Base-by-base conservation (phyloP, 2,888 invertebrate genomes). In the Apocheima hispidaria region DNA sequence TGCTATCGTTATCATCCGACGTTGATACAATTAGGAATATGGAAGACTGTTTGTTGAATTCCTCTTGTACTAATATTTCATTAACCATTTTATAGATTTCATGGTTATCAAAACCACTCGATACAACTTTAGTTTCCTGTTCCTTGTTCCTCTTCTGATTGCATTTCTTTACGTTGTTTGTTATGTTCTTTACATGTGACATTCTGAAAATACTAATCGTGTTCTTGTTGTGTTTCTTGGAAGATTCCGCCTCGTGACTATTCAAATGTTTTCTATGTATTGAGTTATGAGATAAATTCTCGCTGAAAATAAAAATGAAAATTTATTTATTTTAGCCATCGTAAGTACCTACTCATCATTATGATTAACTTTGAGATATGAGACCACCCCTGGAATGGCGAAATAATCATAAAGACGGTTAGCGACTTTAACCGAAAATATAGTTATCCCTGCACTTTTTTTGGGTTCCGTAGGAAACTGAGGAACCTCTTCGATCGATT, bases 11-110 rank as follows among this genome's bases (percentile, higher is more conserved):
- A 26, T 75, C 74, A 30, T 81, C 79, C 2, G 78, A 71, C 4
- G 75, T 73, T 4, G 83, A 73, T 9, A 86, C 71, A 0, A 84
- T 69, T 10, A 86, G 60, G 48, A 78, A 78, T 23, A 84, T 69
- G 4, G 84, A 83, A 0, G 86, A 84, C 2, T 71, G 56, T 33
- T 71, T 66, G 4, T 57, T 54, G 16, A 78, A 46, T 14, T 71
- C 59, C 1, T 73, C 72, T 2, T 66, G 70, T 10, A 68, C 48
- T 2, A 81, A 35, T 9, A 82, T 66, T 60, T 77, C 63, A 36
- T 77, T 69, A 1, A 83, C 66, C 49, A 83, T 70, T 6, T 64
- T 62, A 20, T 56, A 55, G 20, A 79, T 69, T 20, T 75, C 72
- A 10, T 63, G 56, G 7, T 79, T 74, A 10, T 65, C 58, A 1